Evolutionary conservation across 2,113 vertebrate genomes (phyloP).

Genomic region (Danio rerio): GRCz12tu NC_133189.1:5466001-5466500

Average conservation of each 20-base stretch:
- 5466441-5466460: constrained; percentile 36
- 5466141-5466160: not conserved
- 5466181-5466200: not conserved
- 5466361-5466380: constrained; percentile 42
- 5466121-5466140: not conserved
- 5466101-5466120: not conserved
- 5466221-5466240: constrained; percentile 17
- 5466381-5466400: constrained; percentile 44
- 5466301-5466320: constrained; percentile 1
- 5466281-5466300: constrained; percentile 7
- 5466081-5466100: not conserved
- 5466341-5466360: constrained; percentile 37
- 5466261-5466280: constrained; percentile 21
- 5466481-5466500: constrained; percentile 14
- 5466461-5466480: constrained; percentile 16
- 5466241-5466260: constrained; percentile 19
- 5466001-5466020: not conserved
- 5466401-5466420: constrained; percentile 38
- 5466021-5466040: no score
- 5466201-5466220: constrained; percentile 11
- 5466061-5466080: not conserved
- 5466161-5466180: not conserved
- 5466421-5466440: constrained; percentile 42
- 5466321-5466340: constrained; percentile 38
- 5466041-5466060: no score